Evolutionary conservation across 2,113 vertebrate species (phyloP), one percentile per base, ranked within the genome.

Genomic region (Oryzias curvinotus): DNA sequence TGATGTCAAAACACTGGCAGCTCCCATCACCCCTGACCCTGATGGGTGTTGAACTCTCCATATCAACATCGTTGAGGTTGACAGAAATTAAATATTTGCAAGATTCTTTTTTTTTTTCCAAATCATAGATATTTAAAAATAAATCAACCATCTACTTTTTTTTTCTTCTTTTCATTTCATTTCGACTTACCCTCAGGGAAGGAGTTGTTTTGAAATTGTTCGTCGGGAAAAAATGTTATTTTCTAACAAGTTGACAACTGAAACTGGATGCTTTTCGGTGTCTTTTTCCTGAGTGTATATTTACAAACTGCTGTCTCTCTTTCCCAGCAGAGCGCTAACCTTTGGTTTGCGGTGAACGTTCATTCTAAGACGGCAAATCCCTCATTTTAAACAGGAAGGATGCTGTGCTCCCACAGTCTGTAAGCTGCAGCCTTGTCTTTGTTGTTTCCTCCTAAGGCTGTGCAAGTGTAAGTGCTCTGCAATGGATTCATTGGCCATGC

Each of bases 351-450:
- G 12, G 60, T 28, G n/a, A 75, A 52, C 48, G 18, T 19, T 7
- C 36, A 45, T 30, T 66, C 61, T 26, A 28, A 77, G 63, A 81
- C 53, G 68, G 74, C 48, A 80, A 77, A 80, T 83, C 77, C 71
- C 55, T 76, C 52, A 69, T 80, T 83, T 76, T 65, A 78, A 78
- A 84, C 83, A 77, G 65, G 52, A 55, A 70, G 76, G 65, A 86
- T 36, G 65, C 65, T 68, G 8, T 42, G 75, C 65, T 80, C 65
- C 82, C 53, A 72, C 73, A 23, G 71, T 75, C 56, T 82, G n/a
- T n/a, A 87, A 90, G 88, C 82, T 87, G 56, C 56, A 73, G 68
- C 76, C 79, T 84, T 86, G 65, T 79, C 52, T 88, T 87, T 85
- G 75, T 80, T 81, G 74, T 71, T 78, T 82, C 78, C 68, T 78